Percentiles rank a stretch among this genome's conserved stretches.
phyloP scores from a whole-genome alignment of 2,797 vertebrate genomes.

The Pipistrellus kuhlii region DNA sequence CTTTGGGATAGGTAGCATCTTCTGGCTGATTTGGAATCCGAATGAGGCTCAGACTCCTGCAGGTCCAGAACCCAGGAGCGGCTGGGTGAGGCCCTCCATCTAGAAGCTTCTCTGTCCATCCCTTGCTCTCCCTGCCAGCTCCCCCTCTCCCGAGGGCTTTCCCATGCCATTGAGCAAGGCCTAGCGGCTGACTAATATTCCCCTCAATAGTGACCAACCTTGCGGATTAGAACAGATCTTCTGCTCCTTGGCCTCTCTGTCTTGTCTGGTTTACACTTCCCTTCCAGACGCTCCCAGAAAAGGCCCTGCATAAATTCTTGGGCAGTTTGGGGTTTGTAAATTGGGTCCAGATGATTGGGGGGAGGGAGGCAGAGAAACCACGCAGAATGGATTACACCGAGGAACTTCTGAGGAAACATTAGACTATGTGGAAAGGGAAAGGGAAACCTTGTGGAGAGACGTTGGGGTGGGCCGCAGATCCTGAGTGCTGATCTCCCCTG shows the following conservation, averaged over 20 bases:
- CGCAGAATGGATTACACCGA: conserved; percentile 53
- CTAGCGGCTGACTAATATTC: background rate
- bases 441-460: conserved; percentile 1
- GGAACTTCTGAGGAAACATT: conserved; percentile 54
- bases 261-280: conserved; percentile 74
- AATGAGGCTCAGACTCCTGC: background rate
- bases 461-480: background rate
- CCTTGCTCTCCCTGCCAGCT: background rate
- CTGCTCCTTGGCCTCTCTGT: conserved; percentile 61
- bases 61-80: background rate
- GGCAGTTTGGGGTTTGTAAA: conserved; percentile 81
- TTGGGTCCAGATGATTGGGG: conserved; percentile 84
- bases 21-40: background rate
- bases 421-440: background rate
- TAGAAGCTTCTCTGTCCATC: background rate
- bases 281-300: conserved; percentile 75
- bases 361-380: conserved; percentile 59
- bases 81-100: background rate
- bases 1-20: no score
- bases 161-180: background rate
- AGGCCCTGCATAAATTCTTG: conserved; percentile 77
- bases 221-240: conserved; percentile 18
- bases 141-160: background rate
- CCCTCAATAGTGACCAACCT: conserved; percentile 14
- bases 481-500: background rate